Conservation (phyloP, 2,888 invertebrate genomes). For the Calliphora vomitoria region DNA sequence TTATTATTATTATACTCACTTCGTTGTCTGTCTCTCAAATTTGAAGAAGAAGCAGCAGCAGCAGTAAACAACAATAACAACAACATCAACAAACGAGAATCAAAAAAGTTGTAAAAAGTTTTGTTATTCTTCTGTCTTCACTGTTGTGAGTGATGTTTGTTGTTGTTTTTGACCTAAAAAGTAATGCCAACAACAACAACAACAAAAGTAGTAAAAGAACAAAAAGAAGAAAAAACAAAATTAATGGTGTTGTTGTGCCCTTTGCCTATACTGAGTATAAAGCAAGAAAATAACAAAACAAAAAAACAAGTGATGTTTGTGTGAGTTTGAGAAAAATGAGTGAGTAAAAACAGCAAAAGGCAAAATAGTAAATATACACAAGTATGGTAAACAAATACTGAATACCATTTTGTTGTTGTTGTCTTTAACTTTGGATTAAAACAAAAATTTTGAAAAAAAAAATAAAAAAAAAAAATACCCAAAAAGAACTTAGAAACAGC, state of each 20-base stretch:
- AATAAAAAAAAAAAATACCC: conserved; percentile 14
- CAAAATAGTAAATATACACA: conserved; percentile 49
- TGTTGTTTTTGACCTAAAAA: conserved; percentile 71
- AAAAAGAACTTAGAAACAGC: conserved; percentile 28
- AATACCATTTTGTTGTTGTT: conserved; percentile 44
- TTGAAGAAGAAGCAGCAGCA: conserved; percentile 11
- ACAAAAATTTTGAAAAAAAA: not conserved
- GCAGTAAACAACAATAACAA: not conserved
- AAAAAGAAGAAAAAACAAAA: conserved; percentile 43
- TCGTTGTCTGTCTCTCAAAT: conserved; percentile 14
- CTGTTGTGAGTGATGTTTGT: conserved; percentile 62
- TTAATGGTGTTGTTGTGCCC: conserved; percentile 52
- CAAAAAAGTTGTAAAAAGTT: conserved; percentile 56
- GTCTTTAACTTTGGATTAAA: conserved; percentile 33
- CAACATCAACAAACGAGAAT: conserved; percentile 12
- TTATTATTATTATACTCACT: conserved; percentile 28
- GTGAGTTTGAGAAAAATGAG: conserved; percentile 6
- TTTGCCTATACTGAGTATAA: conserved; percentile 44
- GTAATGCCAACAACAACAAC: conserved; percentile 61
- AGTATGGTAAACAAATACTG: conserved; percentile 60
- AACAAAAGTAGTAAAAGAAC: conserved; percentile 54
- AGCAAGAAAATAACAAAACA: not conserved
- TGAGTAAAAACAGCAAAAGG: conserved; percentile 17
- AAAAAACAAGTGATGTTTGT: conserved; percentile 12
- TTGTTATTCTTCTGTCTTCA: conserved; percentile 51